These are phyloP conservation scores for Clarias batrachus DNA, from an alignment of 2,113 vertebrate species.

Conservation along the genomic window DNA sequence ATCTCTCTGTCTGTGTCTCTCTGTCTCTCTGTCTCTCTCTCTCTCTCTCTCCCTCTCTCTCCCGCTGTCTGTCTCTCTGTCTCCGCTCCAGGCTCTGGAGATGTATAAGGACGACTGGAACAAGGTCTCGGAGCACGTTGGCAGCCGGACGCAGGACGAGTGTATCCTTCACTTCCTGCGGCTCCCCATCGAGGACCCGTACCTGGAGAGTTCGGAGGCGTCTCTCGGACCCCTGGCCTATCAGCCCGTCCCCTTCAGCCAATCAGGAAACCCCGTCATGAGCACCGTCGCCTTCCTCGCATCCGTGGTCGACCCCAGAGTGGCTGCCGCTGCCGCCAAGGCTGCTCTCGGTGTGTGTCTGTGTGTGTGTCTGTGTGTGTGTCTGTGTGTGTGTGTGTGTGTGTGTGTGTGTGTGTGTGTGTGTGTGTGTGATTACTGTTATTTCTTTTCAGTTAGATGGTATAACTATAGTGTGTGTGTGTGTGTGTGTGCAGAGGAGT, in stretches of 20 bases:
- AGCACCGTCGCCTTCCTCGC: constrained; percentile 96
- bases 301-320: constrained; percentile 92
- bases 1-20: too few relatives aligned
- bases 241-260: constrained; percentile 95
- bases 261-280: constrained; percentile 96
- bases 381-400: too few relatives aligned
- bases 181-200: constrained; percentile 94
- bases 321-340: constrained; percentile 91
- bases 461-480: neutral
- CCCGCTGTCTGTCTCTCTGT: neutral
- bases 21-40: neutral
- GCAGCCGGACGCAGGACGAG: constrained; percentile 94
- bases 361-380: too few relatives aligned
- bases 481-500: constrained; percentile 80
- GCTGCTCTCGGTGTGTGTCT: constrained; percentile 83
- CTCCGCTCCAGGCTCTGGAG: constrained; percentile 81
- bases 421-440: constrained; percentile 24
- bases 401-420: too few relatives aligned
- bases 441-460: neutral
- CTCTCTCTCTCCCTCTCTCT: neutral
- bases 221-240: constrained; percentile 91
- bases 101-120: constrained; percentile 99
- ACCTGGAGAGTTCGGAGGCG: constrained; percentile 87
- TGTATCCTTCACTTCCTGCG: constrained; percentile 95
- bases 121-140: constrained; percentile 95